Evolutionary conservation across 2,888 invertebrate species (phyloP), one percentile per base, ranked within the genome.

Genomic region (Junonia oenone): DNA sequence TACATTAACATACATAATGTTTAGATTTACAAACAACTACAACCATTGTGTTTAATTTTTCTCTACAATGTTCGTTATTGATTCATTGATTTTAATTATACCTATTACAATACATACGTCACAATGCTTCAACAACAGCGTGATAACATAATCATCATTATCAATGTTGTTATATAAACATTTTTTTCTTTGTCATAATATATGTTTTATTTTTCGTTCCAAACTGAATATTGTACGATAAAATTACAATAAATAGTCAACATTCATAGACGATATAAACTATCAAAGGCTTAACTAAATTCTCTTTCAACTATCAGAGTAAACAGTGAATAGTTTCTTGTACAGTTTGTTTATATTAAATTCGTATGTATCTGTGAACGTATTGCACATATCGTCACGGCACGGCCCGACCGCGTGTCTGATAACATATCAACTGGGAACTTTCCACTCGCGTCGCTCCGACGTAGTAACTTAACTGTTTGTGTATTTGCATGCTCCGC

Each of bases 391-490:
- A 37, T 29, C 58, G 45, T 56, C 64, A 56, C 53, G 13, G 22
- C 68, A 69, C 68, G 68, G 48, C 22, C 59, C 52, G 38, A 31
- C 58, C 54, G 68, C 69, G 68, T 69, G 70, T 47, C 33, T 63
- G 69, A 68, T 71, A 69, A 61, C 62, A 27, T 69, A 70, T 70
- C 70, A 56, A 55, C 55, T 59, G 64, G 70, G 59, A 68, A 71
- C 66, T 69, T 71, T 71, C 69, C 70, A 65, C 55, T 51, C 52
- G 57, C 63, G 65, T 65, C 66, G 33, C 45, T 48, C 48, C 55
- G 59, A 58, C 58, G 61, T 57, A 59, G 51, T 54, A 56, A 63
- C 57, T 59, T 59, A 52, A 58, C 45, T 57, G 61, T 61, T 61
- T 55, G 49, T 52, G 56, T 55, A 62, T 59, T 59, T 59, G 62